Base-by-base conservation (phyloP, 2,797 vertebrate species). In the Netta rufina region DNA sequence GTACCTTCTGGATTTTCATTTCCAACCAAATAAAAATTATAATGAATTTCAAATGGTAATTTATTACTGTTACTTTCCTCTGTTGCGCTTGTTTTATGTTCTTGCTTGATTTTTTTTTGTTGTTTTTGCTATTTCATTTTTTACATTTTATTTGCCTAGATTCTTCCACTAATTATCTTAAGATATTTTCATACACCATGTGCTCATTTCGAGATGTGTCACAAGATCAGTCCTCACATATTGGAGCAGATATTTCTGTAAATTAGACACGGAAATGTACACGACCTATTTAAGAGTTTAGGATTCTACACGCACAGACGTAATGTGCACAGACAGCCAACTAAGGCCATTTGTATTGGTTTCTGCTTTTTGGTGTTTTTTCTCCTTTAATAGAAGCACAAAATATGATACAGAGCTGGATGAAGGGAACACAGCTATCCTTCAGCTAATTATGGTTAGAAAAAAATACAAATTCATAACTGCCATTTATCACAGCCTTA, bases 401-500 rank as follows among this genome's bases (percentile, higher is more conserved):
- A 85, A 86, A 88, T 88, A 91, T 14, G 72, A 87, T 60, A 61
- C 73, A 81, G 56, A 6, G 17, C 6, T 60, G 39, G 88, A 93
- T 12, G 39, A 81, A 89, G 32, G 45, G 28, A 80, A 56, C 54
- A 89, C 79, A 89, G 73, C 36, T 91, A 22, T 64, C 47, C 39
- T 94, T 91, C 28, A 90, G 45, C 22, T 91, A 75, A 95, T 91
- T 86, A 91, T 24, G 16, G 25, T 41, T 54, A 19, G 69, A 56
- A 86, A 77, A 77, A 71, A 33, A 11, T 5, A 53, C 11, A 78
- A 47, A 69, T 79, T 84, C 18, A 5, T 47, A 62, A 53, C 71
- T 84, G 60, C 38, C 64, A 53, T 92, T 92, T 93, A 82, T 86
- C 89, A 86, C 60, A 85, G 79, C 12, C 45, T 79, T 60, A 83